Evolutionary conservation across 2,113 vertebrate genomes (phyloP).

Genomic region (Xenopus tropicalis): UCB_Xtro_10.0 CM004451.2:63914001-63914500

Average conservation of each 20-base stretch:
- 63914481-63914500: conserved; percentile 47
- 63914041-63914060: no score
- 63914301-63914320: conserved; percentile 62
- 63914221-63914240: conserved; percentile 34
- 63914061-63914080: no score
- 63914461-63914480: conserved; percentile 45
- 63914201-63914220: not conserved
- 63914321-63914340: conserved; percentile 59
- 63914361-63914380: conserved; percentile 57
- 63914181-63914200: conserved; percentile 1
- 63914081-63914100: no score
- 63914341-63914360: conserved; percentile 59
- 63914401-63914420: conserved; percentile 55
- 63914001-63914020: no score
- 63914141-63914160: no score
- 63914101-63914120: no score
- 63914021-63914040: no score
- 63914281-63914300: conserved; percentile 63
- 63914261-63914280: conserved; percentile 68
- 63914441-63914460: conserved; percentile 50
- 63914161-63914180: no score
- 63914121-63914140: no score
- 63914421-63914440: conserved; percentile 51
- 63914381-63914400: conserved; percentile 53
- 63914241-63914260: conserved; percentile 48